These are phyloP conservation scores for Oncorhynchus tshawytscha DNA, from an alignment of 2,113 vertebrate genomes.

Conservation along the genomic window DNA sequence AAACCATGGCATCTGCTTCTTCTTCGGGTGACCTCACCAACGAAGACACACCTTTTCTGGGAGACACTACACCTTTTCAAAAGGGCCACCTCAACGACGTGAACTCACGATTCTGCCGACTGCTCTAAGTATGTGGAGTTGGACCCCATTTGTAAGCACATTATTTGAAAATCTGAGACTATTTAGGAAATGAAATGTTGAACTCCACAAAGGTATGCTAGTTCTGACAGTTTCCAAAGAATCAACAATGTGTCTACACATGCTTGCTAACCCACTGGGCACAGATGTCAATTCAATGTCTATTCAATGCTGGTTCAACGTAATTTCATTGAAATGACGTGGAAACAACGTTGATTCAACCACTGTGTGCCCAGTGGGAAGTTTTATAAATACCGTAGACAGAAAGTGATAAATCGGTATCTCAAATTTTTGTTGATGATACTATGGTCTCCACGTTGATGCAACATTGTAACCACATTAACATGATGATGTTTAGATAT, in stretches of 20 bases:
- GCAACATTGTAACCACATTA: no score
- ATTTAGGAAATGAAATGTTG: neutral
- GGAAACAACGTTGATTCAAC: no score
- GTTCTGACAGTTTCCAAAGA: neutral
- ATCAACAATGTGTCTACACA: neutral
- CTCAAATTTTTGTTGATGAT: no score
- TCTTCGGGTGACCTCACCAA: neutral
- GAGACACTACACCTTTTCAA: neutral
- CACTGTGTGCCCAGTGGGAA: no score
- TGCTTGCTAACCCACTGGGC: neutral
- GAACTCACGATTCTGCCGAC: constrained; percentile 28
- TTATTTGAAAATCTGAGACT: neutral
- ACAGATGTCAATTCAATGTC: neutral
- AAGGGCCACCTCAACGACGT: neutral
- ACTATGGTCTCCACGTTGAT: no score
- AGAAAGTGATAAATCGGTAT: no score
- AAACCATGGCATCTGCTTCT: neutral
- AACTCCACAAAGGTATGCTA: no score
- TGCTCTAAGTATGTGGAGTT: constrained; percentile 29
- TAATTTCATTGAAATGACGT: no score
- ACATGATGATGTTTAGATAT: no score
- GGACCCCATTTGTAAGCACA: no score
- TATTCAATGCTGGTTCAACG: neutral
- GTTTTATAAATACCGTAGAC: no score
- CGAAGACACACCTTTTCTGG: constrained; percentile 6